These are phyloP conservation scores for Megalurothrips usitatus DNA, from an alignment of 2,888 invertebrate species.

Conservation along the genomic window DNA sequence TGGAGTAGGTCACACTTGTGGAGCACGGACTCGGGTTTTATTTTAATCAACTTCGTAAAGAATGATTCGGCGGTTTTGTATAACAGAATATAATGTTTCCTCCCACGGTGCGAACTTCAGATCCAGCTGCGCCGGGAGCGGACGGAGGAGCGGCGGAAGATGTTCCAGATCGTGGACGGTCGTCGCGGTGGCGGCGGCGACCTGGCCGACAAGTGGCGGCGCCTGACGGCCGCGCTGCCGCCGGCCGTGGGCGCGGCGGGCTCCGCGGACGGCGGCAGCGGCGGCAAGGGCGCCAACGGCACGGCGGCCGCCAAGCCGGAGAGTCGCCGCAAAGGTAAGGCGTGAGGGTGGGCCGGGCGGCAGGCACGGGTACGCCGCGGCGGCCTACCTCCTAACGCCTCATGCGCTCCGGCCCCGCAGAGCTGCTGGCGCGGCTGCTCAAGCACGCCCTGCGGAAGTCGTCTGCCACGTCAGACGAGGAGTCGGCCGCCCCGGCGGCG, in stretches of 20 bases:
- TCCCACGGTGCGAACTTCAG: conserved; percentile 45
- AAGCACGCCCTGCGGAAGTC: conserved; percentile 57
- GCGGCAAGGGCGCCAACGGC: conserved; percentile 33
- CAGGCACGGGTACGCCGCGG: conserved; percentile 42
- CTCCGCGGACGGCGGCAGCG: conserved; percentile 39
- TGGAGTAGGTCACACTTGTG: too few species aligned
- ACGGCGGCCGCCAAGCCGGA: conserved; percentile 31
- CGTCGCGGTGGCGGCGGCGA: conserved; percentile 47
- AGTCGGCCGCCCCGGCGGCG: neutral
- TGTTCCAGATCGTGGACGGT: conserved; percentile 80
- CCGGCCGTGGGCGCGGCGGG: neutral
- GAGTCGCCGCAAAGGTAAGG: conserved; percentile 39
- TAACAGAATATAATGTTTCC: neutral
- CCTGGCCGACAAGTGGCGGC: conserved; percentile 47
- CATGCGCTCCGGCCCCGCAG: conserved; percentile 41
- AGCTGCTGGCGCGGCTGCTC: conserved; percentile 57
- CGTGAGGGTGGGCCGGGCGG: conserved; percentile 45
- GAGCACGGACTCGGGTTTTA: too few species aligned
- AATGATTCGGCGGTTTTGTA: too few species aligned
- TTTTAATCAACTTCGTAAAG: neutral
- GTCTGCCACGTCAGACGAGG: conserved; percentile 53
- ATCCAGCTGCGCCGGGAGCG: conserved; percentile 80
- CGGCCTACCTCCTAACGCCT: neutral
- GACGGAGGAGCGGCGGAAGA: conserved; percentile 88
- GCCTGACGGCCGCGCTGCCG: conserved; percentile 8